Evolutionary conservation across 37 sponge, comb jelly and placozoan genomes (phyloP).

Genomic region (Chondrosia reniformis): DNA sequence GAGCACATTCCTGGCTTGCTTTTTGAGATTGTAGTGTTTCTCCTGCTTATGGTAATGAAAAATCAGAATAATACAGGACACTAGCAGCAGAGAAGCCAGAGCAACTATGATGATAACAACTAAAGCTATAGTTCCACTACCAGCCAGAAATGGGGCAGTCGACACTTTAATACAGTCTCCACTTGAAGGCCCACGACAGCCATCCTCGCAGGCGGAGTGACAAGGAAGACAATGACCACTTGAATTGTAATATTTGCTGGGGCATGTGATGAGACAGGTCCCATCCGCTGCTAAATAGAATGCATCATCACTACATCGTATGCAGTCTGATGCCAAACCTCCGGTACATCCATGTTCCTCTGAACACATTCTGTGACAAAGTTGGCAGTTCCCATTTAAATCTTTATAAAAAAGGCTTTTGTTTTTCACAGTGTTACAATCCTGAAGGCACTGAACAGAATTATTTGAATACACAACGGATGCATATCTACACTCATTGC

Average conservation of each 20-base stretch:
- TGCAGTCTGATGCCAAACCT: constrained; percentile 49
- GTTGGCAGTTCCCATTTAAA: constrained; percentile 29
- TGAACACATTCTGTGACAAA: constrained; percentile 45
- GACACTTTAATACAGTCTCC: constrained; percentile 23
- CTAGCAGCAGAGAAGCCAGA: constrained; percentile 15
- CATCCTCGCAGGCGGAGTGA: constrained; percentile 40
- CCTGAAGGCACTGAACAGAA: constrained; percentile 23
- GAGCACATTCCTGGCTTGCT: background rate
- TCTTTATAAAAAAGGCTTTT: constrained; percentile 11
- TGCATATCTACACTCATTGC: constrained; percentile 25
- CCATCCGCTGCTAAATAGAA: background rate
- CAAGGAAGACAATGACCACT: constrained; percentile 39
- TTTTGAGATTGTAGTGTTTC: background rate
- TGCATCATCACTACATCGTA: constrained; percentile 15
- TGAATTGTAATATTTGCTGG: background rate
- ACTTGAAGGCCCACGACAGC: constrained; percentile 43
- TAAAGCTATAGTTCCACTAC: constrained; percentile 42
- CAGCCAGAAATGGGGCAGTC: constrained; percentile 48
- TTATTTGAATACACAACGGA: constrained; percentile 19
- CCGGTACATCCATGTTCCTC: constrained; percentile 46
- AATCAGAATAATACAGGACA: constrained; percentile 27
- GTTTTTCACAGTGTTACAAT: constrained; percentile 24
- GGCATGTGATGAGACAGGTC: constrained; percentile 43
- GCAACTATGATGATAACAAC: constrained; percentile 29
- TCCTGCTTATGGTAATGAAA: background rate